Conservation (phyloP, 2,888 invertebrate species). For the Noctua fimbriata region DNA sequence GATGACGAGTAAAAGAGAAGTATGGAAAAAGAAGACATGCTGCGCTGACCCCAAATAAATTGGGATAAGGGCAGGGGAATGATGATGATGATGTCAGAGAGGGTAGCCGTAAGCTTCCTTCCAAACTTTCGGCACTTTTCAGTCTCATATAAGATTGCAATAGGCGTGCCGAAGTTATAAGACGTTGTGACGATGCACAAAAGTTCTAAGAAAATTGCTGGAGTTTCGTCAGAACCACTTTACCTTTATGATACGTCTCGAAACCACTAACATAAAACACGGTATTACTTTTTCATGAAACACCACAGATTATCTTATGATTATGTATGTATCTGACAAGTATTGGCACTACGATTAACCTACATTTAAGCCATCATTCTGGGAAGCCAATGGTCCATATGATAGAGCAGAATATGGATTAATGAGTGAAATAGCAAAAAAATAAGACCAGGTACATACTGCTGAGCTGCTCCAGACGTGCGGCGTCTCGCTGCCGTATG, state of each 20-base stretch:
- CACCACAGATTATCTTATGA: no score
- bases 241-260: no score
- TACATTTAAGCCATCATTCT: background rate
- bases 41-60: no score
- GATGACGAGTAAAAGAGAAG: background rate
- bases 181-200: no score
- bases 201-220: no score
- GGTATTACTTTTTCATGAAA: background rate
- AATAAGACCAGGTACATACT: conserved; percentile 72
- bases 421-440: background rate
- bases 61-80: no score
- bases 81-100: background rate
- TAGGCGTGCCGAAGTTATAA: no score
- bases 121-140: no score
- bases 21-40: background rate
- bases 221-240: no score
- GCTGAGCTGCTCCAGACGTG: conserved; percentile 89
- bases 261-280: background rate
- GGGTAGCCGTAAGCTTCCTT: no score
- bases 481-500: conserved; percentile 89
- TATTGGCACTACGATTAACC: background rate
- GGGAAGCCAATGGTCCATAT: background rate
- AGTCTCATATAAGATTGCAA: no score
- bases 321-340: no score
- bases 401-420: background rate